Conservation (phyloP, 2,113 vertebrate species). For the Vidua chalybeata region DNA sequence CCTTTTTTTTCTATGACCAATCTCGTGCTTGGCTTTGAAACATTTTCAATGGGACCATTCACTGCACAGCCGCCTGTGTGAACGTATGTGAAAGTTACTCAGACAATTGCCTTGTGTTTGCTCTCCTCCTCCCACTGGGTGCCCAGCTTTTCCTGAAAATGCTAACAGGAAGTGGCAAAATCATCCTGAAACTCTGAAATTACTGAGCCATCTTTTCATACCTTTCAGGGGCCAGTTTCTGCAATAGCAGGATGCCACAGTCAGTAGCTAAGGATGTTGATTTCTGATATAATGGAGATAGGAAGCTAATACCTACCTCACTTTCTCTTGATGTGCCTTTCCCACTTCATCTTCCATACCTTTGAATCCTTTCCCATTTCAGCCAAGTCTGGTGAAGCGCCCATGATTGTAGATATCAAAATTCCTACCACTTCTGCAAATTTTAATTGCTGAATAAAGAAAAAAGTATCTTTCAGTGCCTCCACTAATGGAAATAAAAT, state of each 20-base stretch:
- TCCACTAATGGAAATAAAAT: not conserved
- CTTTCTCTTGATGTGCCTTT: not conserved
- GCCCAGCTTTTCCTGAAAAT: not conserved
- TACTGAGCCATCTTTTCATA: not conserved
- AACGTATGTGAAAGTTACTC: not conserved
- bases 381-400: not conserved
- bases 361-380: not conserved
- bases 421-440: not conserved
- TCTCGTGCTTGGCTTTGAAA: not conserved
- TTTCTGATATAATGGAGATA: not conserved
- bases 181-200: not conserved
- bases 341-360: not conserved
- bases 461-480: not conserved
- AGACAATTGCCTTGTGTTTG: constrained; percentile 25
- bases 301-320: not conserved
- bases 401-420: not conserved
- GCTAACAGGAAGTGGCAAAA: not conserved
- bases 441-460: not conserved
- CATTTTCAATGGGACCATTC: not conserved
- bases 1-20: not conserved
- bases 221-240: not conserved
- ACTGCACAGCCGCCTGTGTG: not conserved
- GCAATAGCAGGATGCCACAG: not conserved
- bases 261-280: not conserved
- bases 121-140: not conserved